phyloP scores from a whole-genome alignment of 2,888 invertebrate genomes.

The Ephialtes manifestator region DNA sequence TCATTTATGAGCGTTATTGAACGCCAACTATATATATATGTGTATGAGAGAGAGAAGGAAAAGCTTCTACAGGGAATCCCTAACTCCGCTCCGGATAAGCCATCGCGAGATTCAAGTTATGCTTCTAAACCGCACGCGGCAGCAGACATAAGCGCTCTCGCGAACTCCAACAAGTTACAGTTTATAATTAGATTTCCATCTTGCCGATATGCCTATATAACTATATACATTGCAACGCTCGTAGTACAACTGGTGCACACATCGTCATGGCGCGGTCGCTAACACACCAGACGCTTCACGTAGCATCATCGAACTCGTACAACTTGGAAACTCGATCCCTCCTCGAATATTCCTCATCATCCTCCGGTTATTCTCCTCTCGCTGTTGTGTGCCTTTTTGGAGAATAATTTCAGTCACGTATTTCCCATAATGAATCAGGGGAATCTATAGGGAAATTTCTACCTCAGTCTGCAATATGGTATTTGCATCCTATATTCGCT shows the following conservation, averaged over 20 bases:
- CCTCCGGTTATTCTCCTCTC: too few relatives aligned
- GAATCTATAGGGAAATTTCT: too few relatives aligned
- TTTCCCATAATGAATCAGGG: too few relatives aligned
- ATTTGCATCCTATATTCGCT: too few relatives aligned
- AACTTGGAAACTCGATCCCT: too few relatives aligned
- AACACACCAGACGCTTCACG: too few relatives aligned
- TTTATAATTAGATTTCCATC: conserved; percentile 61
- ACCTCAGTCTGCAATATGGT: too few relatives aligned
- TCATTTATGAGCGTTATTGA: neutral
- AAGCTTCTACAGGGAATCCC: conserved; percentile 1
- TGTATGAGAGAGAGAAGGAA: neutral
- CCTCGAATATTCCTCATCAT: too few relatives aligned
- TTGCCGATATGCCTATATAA: conserved; percentile 3
- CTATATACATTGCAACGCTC: neutral
- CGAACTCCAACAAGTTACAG: conserved; percentile 51
- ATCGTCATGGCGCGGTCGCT: neutral
- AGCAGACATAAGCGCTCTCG: conserved; percentile 41
- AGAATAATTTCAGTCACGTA: too few relatives aligned
- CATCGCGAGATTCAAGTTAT: conserved; percentile 38
- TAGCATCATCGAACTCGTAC: too few relatives aligned
- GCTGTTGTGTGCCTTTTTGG: too few relatives aligned
- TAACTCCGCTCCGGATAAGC: neutral
- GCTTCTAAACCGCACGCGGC: neutral
- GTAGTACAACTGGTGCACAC: neutral
- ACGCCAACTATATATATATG: neutral